Base-by-base conservation (phyloP, 2,888 invertebrate species). In the Trimorus sp. region DNA sequence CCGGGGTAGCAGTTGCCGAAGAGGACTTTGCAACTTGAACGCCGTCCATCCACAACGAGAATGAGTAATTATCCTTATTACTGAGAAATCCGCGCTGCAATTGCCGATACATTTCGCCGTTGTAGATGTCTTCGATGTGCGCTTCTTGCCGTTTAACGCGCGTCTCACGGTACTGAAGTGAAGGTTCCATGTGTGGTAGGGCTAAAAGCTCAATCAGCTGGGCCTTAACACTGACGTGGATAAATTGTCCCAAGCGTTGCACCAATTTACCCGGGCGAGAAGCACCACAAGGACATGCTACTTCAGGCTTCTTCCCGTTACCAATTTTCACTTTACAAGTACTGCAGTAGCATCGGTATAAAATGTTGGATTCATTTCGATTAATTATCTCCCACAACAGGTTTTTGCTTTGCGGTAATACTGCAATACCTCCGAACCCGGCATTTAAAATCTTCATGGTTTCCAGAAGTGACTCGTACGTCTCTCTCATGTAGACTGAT, bases 101-200 rank as follows among this genome's bases (percentile, higher is more conserved):
- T 14, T 59, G 14, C 59, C n/a, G n/a, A n/a, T n/a, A n/a, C n/a
- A n/a, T n/a, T n/a, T n/a, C n/a, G n/a, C n/a, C n/a, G n/a, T n/a
- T 59, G n/a, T 69, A 69, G 1, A 69, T 69, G 7, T 69, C 69
- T 69, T 69, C 69, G 14, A 69, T 48, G 5, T n/a, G 7, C 7
- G 56, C 45, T n/a, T 14, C 15, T 8, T 69, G 56, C 15, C n/a
- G 4, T 16, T 69, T 69, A 2, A 12, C 16, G 7, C 69, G 11
- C 2, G 69, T 58, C 15, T 58, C 15, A 48, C 48, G 14, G 15
- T 69, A 69, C 1, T 69, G 8, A 0, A 69, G 14, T 7, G 65
- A 51, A 38, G 7, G 12, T 9, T 12, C 4, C 26, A 65, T 65
- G 4, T 16, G 8, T 8, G 40, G 38, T 53, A 6, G 51, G 3